Conservation (phyloP, 2,113 vertebrate species). For the Octodon degus region DNA sequence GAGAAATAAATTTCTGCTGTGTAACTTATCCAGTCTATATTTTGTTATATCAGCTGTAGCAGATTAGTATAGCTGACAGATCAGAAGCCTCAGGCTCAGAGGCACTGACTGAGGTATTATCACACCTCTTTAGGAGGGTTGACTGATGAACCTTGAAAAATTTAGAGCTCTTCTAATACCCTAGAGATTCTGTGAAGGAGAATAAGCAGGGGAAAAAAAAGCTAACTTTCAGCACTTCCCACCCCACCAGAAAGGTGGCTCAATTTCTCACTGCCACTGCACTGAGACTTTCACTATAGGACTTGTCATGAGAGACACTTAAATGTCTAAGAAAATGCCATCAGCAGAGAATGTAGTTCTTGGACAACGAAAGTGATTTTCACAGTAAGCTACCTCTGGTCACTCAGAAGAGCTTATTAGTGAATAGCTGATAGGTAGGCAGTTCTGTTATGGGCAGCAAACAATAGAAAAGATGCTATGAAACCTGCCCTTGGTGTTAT, state of each 20-base stretch:
- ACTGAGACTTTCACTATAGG: not conserved
- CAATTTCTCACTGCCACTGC: not conserved
- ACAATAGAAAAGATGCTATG: not conserved
- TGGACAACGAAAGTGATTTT: not conserved
- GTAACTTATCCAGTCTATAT: not conserved
- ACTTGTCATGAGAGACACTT: not conserved
- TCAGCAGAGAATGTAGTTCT: not conserved
- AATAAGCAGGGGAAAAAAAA: constrained; percentile 12
- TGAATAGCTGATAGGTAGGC: not conserved
- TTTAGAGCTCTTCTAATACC: not conserved
- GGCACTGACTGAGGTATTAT: not conserved
- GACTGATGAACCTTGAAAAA: not conserved
- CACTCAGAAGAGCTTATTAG: not conserved
- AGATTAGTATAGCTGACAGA: not conserved
- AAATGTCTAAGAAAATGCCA: not conserved
- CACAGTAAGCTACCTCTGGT: not conserved
- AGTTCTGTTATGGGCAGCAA: not conserved
- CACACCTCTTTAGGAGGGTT: not conserved
- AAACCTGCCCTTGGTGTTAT: not conserved
- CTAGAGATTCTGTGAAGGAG: not conserved
- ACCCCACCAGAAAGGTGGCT: not conserved
- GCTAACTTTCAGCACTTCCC: not conserved
- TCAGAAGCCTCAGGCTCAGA: not conserved
- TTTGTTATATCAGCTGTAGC: not conserved
- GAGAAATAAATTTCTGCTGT: not conserved